A percentile compares a stretch with the other conserved stretches of the same genome.
phyloP scores from a whole-genome alignment of 2,797 vertebrate genomes.

The Mallotus villosus region DNA sequence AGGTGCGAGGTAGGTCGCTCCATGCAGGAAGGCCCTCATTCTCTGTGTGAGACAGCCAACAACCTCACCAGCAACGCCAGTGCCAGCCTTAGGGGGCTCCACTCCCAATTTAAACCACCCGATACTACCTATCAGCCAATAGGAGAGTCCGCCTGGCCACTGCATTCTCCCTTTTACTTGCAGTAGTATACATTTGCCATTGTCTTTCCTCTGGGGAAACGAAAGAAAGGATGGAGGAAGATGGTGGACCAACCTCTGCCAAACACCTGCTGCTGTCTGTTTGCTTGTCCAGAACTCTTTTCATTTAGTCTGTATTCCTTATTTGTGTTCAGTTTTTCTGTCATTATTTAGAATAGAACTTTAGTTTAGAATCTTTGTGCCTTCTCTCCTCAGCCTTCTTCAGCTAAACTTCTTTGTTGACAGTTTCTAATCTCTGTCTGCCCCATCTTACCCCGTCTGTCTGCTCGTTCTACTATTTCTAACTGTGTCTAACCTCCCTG shows the following conservation, averaged over 20 bases:
- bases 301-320: neutral
- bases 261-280: constrained; percentile 15
- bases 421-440: neutral
- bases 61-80: neutral
- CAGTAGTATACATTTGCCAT: neutral
- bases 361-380: no score
- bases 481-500: no score
- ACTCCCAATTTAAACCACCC: neutral
- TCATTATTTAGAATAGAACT: no score
- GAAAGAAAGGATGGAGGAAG: neutral
- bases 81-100: constrained; percentile 40
- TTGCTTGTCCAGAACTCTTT: constrained; percentile 2
- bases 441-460: neutral
- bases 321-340: neutral
- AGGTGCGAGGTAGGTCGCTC: constrained; percentile 97
- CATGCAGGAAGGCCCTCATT: constrained; percentile 23
- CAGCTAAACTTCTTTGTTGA: neutral
- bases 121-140: no score
- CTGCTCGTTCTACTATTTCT: no score
- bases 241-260: constrained; percentile 1
- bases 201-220: neutral
- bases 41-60: constrained; percentile 2
- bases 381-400: neutral
- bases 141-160: no score
- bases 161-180: neutral